Base-by-base conservation (phyloP, 2,888 invertebrate genomes). In the Nemotelus pantherinus region DNA sequence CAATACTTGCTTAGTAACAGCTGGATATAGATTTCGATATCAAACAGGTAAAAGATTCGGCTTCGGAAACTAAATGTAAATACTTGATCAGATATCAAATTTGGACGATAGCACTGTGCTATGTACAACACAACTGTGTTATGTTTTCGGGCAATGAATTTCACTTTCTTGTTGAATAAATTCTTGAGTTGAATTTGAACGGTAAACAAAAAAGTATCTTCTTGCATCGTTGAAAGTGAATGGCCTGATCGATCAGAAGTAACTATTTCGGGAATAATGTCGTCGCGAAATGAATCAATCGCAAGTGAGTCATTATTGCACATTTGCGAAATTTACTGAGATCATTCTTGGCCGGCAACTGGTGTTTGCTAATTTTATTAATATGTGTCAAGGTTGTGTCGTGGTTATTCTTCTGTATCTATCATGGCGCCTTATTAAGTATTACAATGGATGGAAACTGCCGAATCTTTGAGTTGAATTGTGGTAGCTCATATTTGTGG, bases 381-480 rank as follows among this genome's bases (percentile, higher is more conserved):
- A 68, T 48, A 53, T 68, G 53, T 68, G 68, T 68, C 68, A 68
- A 68, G 68, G 68, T 68, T 68, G 68, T 44, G 3, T 53, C 53
- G 39, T n/a, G n/a, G n/a, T 50, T 25, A 57, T 57, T n/a, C 1
- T 48, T 68, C 39, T 68, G n/a, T 41, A 53, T 25, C 25, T 25
- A 25, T 25, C 25, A 25, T 25, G 25, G 25, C 25, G 25, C 68
- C 68, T 68, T 68, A 53, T 68, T 68, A 68, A 68, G 68, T 53
- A 45, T 50, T 68, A 53, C 10, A 58, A 25, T 25, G n/a, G 58
- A 25, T 25, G 25, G 25, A 25, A 25, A 25, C 25, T 25, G 25
- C 25, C 25, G 25, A 25, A 25, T 25, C 25, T 25, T 25, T 25
- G 1, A 25, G 25, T 25, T 25, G 25, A 25, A 25, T 25, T 25